phyloP scores from a whole-genome alignment of 2,797 vertebrate species.

The Sus cebifrons region DNA sequence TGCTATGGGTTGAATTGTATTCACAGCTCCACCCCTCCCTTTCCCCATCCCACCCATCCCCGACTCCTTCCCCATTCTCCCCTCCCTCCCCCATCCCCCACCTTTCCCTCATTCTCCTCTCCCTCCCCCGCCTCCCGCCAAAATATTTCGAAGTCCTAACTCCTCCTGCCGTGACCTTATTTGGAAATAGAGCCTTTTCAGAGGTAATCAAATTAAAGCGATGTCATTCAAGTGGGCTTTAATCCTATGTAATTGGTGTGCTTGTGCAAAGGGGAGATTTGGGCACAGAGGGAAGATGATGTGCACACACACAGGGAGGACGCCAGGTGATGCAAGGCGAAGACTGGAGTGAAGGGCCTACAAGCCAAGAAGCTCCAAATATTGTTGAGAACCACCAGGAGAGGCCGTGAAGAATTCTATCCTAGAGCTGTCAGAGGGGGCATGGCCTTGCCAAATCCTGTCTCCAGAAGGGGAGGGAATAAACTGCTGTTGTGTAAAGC shows the following conservation, averaged over 20 bases:
- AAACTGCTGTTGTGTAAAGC: neutral
- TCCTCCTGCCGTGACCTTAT: neutral
- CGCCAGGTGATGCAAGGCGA: neutral
- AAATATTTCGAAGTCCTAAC: neutral
- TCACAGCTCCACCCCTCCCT: no score
- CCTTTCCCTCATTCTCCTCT: no score
- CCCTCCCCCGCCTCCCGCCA: no score
- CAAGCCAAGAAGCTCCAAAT: neutral
- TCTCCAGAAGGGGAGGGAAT: neutral
- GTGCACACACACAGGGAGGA: neutral
- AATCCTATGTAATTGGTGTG: neutral
- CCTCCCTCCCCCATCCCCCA: no score
- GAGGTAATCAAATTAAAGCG: neutral
- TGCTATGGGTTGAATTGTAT: neutral
- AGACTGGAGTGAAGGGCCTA: neutral
- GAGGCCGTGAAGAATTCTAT: neutral
- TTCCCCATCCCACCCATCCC: no score
- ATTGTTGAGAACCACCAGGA: neutral
- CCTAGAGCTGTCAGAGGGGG: neutral
- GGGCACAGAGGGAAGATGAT: neutral
- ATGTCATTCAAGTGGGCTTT: neutral
- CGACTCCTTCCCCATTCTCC: no score
- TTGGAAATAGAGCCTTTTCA: conserved; percentile 2
- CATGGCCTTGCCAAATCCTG: neutral
- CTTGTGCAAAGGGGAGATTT: neutral